Conservation (phyloP, 2,797 vertebrate species). For the Peromyscus melanophrys region DNA sequence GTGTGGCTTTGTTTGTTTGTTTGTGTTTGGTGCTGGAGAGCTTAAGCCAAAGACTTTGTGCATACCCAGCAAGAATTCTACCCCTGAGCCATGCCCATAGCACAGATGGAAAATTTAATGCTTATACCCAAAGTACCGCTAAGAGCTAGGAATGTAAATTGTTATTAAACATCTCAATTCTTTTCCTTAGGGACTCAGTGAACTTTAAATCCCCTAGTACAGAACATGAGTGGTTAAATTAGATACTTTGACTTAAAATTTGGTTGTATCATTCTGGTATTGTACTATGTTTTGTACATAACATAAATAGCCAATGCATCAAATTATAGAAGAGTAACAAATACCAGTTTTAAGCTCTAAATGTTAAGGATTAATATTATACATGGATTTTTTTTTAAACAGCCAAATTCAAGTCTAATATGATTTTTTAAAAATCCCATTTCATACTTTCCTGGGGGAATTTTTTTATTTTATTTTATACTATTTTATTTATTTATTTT, state of each 20-base stretch:
- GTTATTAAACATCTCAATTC: background rate
- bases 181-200: constrained; percentile 9
- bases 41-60: background rate
- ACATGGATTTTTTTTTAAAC: background rate
- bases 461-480: too few species aligned
- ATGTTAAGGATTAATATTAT: constrained; percentile 5
- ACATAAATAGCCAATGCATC: background rate
- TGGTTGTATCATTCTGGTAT: background rate
- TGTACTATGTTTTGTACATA: background rate
- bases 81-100: background rate
- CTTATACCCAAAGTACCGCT: constrained; percentile 1
- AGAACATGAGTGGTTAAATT: constrained; percentile 1
- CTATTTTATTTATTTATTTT: too few species aligned
- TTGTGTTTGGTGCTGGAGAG: background rate
- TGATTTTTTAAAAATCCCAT: background rate
- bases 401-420: constrained; percentile 25
- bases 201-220: constrained; percentile 6
- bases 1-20: background rate
- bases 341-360: constrained; percentile 56
- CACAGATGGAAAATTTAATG: background rate
- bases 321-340: constrained; percentile 53
- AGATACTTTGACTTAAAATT: constrained; percentile 31
- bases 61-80: background rate
- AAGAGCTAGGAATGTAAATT: constrained; percentile 42
- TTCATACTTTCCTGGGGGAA: constrained; percentile 59